These are phyloP conservation scores for Temnothorax nylanderi DNA, from an alignment of 1,140 invertebrate genomes.

Conservation along the genomic window DNA sequence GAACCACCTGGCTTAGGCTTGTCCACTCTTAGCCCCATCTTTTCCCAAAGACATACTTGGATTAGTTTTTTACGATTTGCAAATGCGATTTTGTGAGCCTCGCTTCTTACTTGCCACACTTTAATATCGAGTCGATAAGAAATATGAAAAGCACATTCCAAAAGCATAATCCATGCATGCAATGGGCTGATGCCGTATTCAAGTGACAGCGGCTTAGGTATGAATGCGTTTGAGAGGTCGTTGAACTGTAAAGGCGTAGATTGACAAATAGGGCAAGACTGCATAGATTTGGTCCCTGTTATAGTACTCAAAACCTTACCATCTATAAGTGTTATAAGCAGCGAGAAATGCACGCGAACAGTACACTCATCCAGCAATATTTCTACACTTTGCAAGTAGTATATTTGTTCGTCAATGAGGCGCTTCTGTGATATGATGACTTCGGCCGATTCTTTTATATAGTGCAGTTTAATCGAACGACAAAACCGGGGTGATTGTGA, in stretches of 20 bases:
- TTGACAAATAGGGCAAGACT: not conserved
- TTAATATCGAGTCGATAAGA: not conserved
- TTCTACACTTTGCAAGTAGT: not conserved
- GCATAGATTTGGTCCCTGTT: not conserved
- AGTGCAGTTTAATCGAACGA: not conserved
- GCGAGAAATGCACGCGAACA: not conserved
- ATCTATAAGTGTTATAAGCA: not conserved
- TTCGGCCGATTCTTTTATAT: slow-evolving; percentile 1
- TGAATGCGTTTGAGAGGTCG: not conserved
- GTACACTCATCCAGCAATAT: not conserved
- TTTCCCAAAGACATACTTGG: not conserved
- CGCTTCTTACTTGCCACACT: slow-evolving; percentile 22
- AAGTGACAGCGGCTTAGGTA: not conserved
- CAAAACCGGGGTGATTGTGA: slow-evolving; percentile 38
- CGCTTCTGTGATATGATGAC: slow-evolving; percentile 14
- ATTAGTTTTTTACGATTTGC: not conserved
- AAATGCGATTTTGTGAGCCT: slow-evolving; percentile 1
- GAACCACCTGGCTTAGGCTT: too few relatives aligned
- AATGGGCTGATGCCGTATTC: slow-evolving; percentile 30
- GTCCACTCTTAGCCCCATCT: too few relatives aligned
- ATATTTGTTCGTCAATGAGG: slow-evolving; percentile 2
- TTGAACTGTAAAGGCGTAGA: not conserved
- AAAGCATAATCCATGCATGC: slow-evolving; percentile 29
- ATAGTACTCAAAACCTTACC: slow-evolving; percentile 7
- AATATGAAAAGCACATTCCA: not conserved